These are phyloP conservation scores for Rhyacichthys aspro DNA, from an alignment of 2,797 vertebrate species.

Conservation along the genomic window DNA sequence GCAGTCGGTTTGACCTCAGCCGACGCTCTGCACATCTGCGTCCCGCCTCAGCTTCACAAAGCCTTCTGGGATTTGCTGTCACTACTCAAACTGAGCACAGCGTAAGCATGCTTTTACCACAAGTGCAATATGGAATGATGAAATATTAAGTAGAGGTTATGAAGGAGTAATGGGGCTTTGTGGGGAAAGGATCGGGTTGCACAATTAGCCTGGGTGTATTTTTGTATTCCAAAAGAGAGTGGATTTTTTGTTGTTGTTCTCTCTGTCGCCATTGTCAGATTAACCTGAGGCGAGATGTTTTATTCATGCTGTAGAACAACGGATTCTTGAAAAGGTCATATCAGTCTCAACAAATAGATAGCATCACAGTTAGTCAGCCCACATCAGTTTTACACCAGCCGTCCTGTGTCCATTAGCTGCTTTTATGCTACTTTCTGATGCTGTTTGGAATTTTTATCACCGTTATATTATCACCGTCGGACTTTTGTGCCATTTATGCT, in stretches of 20 bases:
- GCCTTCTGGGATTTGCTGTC: constrained; percentile 47
- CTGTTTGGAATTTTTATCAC: too few relatives aligned
- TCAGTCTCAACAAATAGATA: neutral
- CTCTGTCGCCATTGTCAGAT: neutral
- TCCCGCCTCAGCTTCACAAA: constrained; percentile 18
- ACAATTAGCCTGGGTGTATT: neutral
- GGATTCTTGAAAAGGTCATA: neutral
- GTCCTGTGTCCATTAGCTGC: neutral
- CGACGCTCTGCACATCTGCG: constrained; percentile 33
- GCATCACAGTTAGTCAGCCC: neutral
- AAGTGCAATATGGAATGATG: constrained; percentile 20
- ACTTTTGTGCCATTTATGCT: too few relatives aligned
- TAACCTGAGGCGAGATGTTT: neutral
- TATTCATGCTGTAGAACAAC: neutral
- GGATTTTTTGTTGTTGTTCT: constrained; percentile 1
- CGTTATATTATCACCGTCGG: too few relatives aligned
- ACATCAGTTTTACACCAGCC: neutral
- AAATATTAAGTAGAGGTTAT: constrained; percentile 10
- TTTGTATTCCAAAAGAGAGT: neutral
- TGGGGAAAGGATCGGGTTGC: constrained; percentile 21
- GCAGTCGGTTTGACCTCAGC: constrained; percentile 48
- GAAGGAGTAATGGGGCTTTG: constrained; percentile 1
- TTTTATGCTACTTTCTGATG: neutral
- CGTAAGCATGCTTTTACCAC: constrained; percentile 19
- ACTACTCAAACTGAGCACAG: constrained; percentile 37